Conservation (phyloP, 2,888 invertebrate species). For the Cryptocephalus primarius region DNA sequence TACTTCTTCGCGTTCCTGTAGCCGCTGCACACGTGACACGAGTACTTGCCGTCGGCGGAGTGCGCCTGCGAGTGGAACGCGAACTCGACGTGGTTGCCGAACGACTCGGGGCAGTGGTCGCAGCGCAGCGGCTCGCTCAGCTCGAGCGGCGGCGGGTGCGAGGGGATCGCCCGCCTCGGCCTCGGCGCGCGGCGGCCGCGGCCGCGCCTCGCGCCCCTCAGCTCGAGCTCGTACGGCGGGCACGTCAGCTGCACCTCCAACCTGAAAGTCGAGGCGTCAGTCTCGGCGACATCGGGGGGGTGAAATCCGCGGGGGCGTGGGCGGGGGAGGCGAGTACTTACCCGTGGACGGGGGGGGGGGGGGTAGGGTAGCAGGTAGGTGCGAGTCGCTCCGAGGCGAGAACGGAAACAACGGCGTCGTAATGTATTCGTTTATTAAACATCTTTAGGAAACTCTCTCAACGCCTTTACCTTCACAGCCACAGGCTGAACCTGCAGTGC, state of each 20-base stretch:
- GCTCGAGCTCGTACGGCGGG: too few species aligned
- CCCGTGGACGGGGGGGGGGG: too few species aligned
- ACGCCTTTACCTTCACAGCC: too few species aligned
- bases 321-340: too few species aligned
- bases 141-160: conserved; percentile 11
- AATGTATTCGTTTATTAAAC: too few species aligned
- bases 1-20: conserved; percentile 23
- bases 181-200: neutral
- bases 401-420: too few species aligned
- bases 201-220: conserved; percentile 1
- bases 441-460: too few species aligned
- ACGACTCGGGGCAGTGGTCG: conserved; percentile 31
- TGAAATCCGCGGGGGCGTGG: too few species aligned
- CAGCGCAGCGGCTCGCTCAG: conserved; percentile 28
- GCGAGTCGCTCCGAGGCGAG: too few species aligned
- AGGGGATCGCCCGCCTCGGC: conserved; percentile 7
- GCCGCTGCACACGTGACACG: conserved; percentile 24
- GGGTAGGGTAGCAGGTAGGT: too few species aligned
- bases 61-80: conserved; percentile 23
- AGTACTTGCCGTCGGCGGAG: conserved; percentile 19
- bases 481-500: conserved; percentile 15
- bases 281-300: too few species aligned
- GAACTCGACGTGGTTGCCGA: conserved; percentile 30
- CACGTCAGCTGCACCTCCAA: neutral
- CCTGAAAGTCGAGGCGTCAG: conserved; percentile 5